Evolutionary conservation across 2,888 invertebrate species (phyloP).

Genomic region (Tenthredo distinguenda): DNA sequence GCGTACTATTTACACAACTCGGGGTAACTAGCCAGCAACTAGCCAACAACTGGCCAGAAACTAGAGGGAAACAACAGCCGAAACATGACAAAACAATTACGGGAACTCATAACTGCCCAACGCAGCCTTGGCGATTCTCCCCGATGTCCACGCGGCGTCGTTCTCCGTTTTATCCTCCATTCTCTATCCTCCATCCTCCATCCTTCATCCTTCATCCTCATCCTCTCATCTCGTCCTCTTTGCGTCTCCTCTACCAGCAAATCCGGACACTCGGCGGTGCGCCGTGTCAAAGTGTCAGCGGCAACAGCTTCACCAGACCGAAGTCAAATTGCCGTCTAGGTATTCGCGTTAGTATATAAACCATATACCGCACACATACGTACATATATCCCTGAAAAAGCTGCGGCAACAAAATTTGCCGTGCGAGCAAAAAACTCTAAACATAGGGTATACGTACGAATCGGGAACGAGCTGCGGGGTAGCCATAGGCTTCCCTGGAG

Average conservation of each 20-base stretch:
- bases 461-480: constrained; percentile 23
- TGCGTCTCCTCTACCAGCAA: neutral
- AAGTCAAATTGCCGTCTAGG: constrained; percentile 72
- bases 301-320: constrained; percentile 76
- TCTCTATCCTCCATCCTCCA: constrained; percentile 34
- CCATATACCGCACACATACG: neutral
- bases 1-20: constrained; percentile 40
- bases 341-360: constrained; percentile 34
- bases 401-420: constrained; percentile 39
- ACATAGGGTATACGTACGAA: constrained; percentile 4
- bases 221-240: constrained; percentile 4
- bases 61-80: constrained; percentile 60
- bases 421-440: constrained; percentile 19
- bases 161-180: constrained; percentile 38
- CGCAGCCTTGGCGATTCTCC: constrained; percentile 61
- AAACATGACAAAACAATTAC: constrained; percentile 77
- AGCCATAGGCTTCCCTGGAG: constrained; percentile 35
- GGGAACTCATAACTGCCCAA: constrained; percentile 77
- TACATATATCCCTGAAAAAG: neutral
- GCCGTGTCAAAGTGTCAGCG: constrained; percentile 77
- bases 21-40: constrained; percentile 45
- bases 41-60: constrained; percentile 48
- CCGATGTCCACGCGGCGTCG: constrained; percentile 17
- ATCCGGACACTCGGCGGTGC: constrained; percentile 58
- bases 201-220: neutral